Evolutionary conservation across 2,797 vertebrate genomes (phyloP).

Genomic region (Melanotaenia pygmaea): DNA sequence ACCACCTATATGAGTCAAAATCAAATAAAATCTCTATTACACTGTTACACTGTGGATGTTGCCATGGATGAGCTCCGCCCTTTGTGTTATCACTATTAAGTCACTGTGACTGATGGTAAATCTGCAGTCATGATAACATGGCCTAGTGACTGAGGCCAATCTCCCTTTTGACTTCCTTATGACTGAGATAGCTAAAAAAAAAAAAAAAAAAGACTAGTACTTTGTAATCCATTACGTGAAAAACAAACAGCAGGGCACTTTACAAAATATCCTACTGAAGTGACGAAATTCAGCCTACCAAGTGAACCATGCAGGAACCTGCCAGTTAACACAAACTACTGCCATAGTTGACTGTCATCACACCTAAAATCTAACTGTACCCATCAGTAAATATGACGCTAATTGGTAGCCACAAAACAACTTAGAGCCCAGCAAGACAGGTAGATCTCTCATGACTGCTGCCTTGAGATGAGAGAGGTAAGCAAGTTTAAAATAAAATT

Average conservation of each 20-base stretch:
- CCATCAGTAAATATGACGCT: not conserved
- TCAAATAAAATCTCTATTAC: conserved; percentile 15
- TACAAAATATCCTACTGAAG: not conserved
- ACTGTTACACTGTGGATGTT: conserved; percentile 31
- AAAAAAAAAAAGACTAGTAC: not conserved
- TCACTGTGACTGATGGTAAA: conserved; percentile 22
- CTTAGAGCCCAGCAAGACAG: not conserved
- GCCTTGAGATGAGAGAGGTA: not conserved
- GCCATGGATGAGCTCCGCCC: conserved; percentile 35
- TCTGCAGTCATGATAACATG: not conserved
- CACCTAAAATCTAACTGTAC: not conserved
- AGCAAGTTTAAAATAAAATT: not conserved
- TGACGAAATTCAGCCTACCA: not conserved
- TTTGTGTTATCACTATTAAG: conserved; percentile 28
- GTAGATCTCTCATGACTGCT: not conserved
- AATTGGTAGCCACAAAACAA: not conserved
- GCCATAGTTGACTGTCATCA: not conserved
- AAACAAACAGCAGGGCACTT: not conserved
- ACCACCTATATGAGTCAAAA: conserved; percentile 52
- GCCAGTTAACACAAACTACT: not conserved
- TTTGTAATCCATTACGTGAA: not conserved
- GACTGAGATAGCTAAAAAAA: not conserved
- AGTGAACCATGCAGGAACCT: not conserved
- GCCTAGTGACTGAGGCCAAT: not conserved
- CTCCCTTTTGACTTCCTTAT: not conserved